Conservation (phyloP, 92 coral and sea anemone genomes). For the Porites rus region DNA sequence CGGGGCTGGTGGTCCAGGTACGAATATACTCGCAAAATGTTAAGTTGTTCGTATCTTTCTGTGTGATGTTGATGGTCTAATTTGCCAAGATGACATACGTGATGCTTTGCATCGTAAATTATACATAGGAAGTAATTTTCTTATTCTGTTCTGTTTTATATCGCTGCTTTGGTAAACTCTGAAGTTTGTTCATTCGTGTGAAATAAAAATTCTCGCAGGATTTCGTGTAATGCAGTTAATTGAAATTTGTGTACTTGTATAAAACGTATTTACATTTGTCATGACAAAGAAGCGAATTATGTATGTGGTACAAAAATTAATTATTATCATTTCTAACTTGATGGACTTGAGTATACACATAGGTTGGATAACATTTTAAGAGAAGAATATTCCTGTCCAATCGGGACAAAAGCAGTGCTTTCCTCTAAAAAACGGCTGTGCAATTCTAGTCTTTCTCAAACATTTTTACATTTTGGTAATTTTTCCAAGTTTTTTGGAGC, state of each 20-base stretch:
- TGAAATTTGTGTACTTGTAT: not conserved
- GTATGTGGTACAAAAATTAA: not conserved
- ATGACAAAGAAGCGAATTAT: not conserved
- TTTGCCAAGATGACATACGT: not conserved
- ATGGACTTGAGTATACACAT: not conserved
- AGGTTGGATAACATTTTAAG: not conserved
- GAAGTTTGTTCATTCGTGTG: not conserved
- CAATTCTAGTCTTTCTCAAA: too few species aligned
- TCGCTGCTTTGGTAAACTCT: not conserved
- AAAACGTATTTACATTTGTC: not conserved
- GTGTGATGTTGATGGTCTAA: not conserved
- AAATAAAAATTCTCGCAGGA: too few species aligned
- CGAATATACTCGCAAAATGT: not conserved
- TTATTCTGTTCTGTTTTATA: not conserved
- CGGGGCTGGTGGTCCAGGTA: conserved; percentile 99
- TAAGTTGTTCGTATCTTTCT: not conserved
- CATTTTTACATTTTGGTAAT: too few species aligned
- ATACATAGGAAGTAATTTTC: not conserved
- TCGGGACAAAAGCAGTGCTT: not conserved
- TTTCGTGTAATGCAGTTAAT: too few species aligned
- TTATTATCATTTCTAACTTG: too few species aligned
- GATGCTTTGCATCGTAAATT: not conserved
- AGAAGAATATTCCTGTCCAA: not conserved
- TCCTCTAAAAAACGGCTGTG: too few species aligned
- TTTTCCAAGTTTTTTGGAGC: too few species aligned